Evolutionary conservation across 2,888 invertebrate genomes (phyloP), one percentile per base, ranked within the genome.

Genomic region (Hartigia nigra): DNA sequence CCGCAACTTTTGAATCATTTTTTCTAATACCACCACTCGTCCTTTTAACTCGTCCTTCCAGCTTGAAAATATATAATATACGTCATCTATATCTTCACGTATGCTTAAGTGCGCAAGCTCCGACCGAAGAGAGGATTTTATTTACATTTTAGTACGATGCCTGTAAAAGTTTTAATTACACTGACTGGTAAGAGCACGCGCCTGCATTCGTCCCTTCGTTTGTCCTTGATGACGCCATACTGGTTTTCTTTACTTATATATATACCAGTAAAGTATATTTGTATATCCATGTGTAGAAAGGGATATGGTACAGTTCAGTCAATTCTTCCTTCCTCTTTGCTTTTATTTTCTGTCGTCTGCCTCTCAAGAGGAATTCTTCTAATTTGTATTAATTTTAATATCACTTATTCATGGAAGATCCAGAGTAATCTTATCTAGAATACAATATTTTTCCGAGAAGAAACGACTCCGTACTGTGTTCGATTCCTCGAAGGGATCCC

Each of bases 141-240:
- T 86, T 87, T 83, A 82, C 84, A 83, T 82, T 86, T 83, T 81
- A 82, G 82, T 81, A 80, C 82, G 80, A 80, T 80, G 81, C 81
- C 86, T 55, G 85, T 84, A 84, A 87, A 86, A 86, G 86, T 86
- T 87, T 86, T 86, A 86, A 86, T 86, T 86, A 84, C 86, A 83
- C 84, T 82, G 82, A 86, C 86, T 84, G 2, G 83, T 84, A 87
- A 87, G 85, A 87, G 86, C 82, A 82, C 84, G 83, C 85, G 82
- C 80, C 84, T 84, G 79, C 84, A 82, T 85, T 82, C 83, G 74
- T 79, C 32, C 34, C 72, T 31, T 31, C 55, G 55, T 23, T 55
- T 23, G 55, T 55, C 55, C 55, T 55, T 55, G 55, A 23, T 9
- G 2, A 55, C 55, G 23, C 9, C 55, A 23, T 55, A 55, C 23